A percentile compares a stretch with the other conserved stretches of the same genome.
These are phyloP conservation scores for Latheticus oryzae DNA, from an alignment of 2,888 invertebrate species.

Conservation along the genomic window DNA sequence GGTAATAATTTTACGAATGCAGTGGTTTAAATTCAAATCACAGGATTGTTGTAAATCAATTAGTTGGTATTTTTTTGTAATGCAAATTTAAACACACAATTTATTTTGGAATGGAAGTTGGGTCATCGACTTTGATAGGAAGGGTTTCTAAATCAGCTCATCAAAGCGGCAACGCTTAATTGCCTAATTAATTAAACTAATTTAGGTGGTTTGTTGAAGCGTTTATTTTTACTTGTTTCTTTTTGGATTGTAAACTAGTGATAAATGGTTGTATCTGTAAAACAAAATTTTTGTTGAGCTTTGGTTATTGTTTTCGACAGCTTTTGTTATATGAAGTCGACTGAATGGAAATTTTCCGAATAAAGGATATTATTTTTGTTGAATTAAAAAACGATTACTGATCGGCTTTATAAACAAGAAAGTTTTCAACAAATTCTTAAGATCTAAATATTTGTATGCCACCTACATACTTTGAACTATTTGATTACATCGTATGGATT, in stretches of 20 bases:
- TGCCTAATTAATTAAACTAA: conserved; percentile 10
- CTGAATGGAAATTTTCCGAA: no score
- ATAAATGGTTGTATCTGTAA: conserved; percentile 7
- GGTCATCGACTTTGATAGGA: conserved; percentile 11
- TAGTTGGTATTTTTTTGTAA: conserved; percentile 12
- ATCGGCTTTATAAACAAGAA: neutral
- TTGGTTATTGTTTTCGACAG: no score
- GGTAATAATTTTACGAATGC: no score
- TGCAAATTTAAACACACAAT: conserved; percentile 11
- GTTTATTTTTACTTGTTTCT: conserved; percentile 14
- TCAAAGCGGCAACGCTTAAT: conserved; percentile 3
- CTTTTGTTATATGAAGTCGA: no score
- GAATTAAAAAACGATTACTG: conserved; percentile 8
- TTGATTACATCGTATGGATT: conserved; percentile 1
- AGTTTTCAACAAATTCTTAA: conserved; percentile 7
- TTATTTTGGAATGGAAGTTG: conserved; percentile 3
- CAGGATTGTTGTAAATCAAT: conserved; percentile 13
- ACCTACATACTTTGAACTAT: conserved; percentile 15
- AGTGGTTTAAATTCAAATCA: conserved; percentile 2
- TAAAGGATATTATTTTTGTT: conserved; percentile 14
- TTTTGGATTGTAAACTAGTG: conserved; percentile 10
- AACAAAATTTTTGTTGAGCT: conserved; percentile 6
- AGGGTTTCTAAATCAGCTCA: conserved; percentile 4
- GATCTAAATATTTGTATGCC: conserved; percentile 22
- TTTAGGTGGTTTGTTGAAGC: conserved; percentile 3